These are phyloP conservation scores for Vicugna pacos DNA, from an alignment of 2,113 vertebrate genomes.

Conservation along the genomic window DNA sequence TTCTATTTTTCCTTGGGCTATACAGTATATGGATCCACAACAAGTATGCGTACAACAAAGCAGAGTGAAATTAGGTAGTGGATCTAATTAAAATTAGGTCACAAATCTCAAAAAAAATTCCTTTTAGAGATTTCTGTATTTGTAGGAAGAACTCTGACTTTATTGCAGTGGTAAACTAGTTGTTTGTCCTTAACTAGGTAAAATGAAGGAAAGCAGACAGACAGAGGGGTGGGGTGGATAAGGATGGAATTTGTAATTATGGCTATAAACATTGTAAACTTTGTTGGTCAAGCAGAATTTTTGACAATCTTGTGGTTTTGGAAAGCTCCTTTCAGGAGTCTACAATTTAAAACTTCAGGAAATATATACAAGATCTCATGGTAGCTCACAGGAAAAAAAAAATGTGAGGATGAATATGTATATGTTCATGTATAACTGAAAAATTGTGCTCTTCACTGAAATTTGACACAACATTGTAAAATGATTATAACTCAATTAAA, in stretches of 20 bases:
- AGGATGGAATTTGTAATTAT: constrained; percentile 44
- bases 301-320: background rate
- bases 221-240: background rate
- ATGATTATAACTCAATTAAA: too few species aligned
- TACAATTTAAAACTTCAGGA: background rate
- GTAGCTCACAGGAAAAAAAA: too few species aligned
- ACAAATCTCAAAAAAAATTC: background rate
- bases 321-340: background rate
- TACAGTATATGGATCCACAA: background rate
- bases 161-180: background rate
- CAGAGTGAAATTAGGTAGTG: background rate
- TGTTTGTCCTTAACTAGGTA: background rate
- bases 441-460: too few species aligned
- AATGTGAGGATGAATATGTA: too few species aligned
- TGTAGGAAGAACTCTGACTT: background rate
- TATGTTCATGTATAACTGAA: too few species aligned
- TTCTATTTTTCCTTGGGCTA: background rate
- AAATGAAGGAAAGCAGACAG: background rate
- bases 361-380: too few species aligned
- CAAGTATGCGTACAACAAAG: background rate
- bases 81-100: background rate
- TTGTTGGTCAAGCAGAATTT: constrained; percentile 36
- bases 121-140: background rate
- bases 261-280: background rate
- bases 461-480: too few species aligned